Evolutionary conservation across 2,113 vertebrate species (phyloP).

Genomic region (Pogonocichla stellata): DNA sequence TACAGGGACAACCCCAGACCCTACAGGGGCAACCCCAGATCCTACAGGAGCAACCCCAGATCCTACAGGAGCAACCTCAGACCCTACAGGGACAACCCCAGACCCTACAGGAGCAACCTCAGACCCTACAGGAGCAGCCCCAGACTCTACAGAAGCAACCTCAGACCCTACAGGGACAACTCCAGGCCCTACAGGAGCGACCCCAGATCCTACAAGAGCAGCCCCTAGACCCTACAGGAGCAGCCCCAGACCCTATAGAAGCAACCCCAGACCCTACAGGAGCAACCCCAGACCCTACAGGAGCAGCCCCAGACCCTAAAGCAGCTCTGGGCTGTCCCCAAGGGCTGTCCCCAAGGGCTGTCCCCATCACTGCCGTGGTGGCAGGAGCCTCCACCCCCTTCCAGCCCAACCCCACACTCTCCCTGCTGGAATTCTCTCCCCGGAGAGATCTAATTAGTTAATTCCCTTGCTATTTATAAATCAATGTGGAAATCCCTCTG

Average conservation of each 20-base stretch:
- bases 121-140: neutral
- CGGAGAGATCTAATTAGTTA: constrained; percentile 58
- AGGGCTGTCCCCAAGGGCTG: neutral
- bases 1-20: neutral
- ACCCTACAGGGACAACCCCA: neutral
- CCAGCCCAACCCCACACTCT: neutral
- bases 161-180: neutral
- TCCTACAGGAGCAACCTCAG: neutral
- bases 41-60: neutral
- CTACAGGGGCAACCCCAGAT: neutral
- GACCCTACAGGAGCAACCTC: neutral
- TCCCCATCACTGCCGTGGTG: fast-evolving
- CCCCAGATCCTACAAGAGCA: neutral
- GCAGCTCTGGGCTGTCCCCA: neutral
- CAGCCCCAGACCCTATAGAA: neutral
- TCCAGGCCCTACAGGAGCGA: neutral
- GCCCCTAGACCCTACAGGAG: neutral
- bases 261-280: neutral
- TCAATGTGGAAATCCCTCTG: constrained; percentile 26
- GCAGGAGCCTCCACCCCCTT: fast-evolving
- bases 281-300: neutral
- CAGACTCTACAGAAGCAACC: neutral
- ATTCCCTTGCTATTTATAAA: constrained; percentile 56
- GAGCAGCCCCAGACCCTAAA: neutral
- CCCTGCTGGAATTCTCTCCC: constrained; percentile 45